Base-by-base conservation (phyloP, 1,140 invertebrate species). In the Anoplolepis gracilipes region DNA sequence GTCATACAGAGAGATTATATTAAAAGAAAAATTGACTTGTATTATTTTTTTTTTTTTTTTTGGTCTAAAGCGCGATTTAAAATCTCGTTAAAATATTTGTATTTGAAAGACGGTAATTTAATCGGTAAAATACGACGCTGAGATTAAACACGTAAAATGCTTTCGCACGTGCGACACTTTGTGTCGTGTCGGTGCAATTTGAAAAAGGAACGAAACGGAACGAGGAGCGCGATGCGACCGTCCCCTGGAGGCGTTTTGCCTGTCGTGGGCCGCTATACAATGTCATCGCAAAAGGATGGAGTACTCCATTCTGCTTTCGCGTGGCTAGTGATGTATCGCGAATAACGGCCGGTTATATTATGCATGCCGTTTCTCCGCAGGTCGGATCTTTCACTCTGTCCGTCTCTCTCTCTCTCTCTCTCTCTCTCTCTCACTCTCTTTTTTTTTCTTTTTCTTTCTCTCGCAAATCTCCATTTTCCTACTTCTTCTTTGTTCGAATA, bases 331-430 rank as follows among this genome's bases (percentile, higher is more conserved):
- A 82, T 87, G 67, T 82, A 90, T 91, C 87, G 79, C 78, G 59
- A 70, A 69, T 85, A 86, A 90, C 75, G 76, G 81, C 61, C 75
- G 22, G 28, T 78, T 82, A 85, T 82, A 89, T 88, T 88, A 87
- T 70, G 86, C 82, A 91, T 84, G 72, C 55, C 72, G 88, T 88
- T 86, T 67, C 64, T 61, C 77, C 79, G 42, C 57, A 67, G 64
- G 64, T 73, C 65, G 69, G 62, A 81, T 79, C 61, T 76, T 65
- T 46, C 55, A 42, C 13, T 49, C 59, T 28, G 5, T 30, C 39
- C 19, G 5, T 28, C 39, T 36, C 46, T 57, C 39, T 33, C 30
- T 25, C 36, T 72, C 25, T 30, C 5, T 10, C 3, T 55, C 42
- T 69, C 13, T 64, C 22, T 2, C 25, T 49, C n/a, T n/a, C n/a